Conservation (phyloP, 2,888 invertebrate genomes). For the Agonopterix heracliana region DNA sequence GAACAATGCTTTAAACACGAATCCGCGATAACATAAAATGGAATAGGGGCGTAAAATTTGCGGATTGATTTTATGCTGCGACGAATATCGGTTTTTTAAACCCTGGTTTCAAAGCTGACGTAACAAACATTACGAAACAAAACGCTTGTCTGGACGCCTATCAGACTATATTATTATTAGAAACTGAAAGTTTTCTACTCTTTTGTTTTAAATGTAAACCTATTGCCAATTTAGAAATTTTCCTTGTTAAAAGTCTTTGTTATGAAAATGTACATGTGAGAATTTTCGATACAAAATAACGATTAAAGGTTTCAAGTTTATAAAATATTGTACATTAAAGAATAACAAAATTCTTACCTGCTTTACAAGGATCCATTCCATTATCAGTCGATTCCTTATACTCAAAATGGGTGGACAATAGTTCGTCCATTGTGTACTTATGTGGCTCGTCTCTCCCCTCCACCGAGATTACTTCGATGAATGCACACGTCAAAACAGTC, state of each 20-base stretch:
- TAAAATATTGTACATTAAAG: neutral
- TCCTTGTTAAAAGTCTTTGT: too few species aligned
- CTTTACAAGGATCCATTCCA: conserved; percentile 91
- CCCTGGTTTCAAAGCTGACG: too few species aligned
- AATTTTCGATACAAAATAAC: too few species aligned
- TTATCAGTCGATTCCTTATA: conserved; percentile 83
- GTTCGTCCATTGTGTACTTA: conserved; percentile 81
- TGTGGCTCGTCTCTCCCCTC: conserved; percentile 54
- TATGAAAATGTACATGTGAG: too few species aligned
- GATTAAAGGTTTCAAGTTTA: too few species aligned
- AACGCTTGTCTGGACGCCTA: too few species aligned
- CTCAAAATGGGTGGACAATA: conserved; percentile 79
- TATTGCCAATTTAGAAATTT: too few species aligned
- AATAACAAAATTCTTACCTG: conserved; percentile 77
- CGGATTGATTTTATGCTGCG: conserved; percentile 5
- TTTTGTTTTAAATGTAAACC: too few species aligned
- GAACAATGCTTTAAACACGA: conserved; percentile 11
- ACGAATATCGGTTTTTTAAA: neutral
- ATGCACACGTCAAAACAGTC: conserved; percentile 39
- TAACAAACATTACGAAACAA: too few species aligned
- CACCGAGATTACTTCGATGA: conserved; percentile 33
- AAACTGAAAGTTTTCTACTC: too few species aligned
- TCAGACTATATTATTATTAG: too few species aligned
- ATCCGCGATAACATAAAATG: conserved; percentile 7
- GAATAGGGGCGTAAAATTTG: conserved; percentile 6